phyloP scores from a whole-genome alignment of 2,888 invertebrate species.

The Onchidella celtica region DNA sequence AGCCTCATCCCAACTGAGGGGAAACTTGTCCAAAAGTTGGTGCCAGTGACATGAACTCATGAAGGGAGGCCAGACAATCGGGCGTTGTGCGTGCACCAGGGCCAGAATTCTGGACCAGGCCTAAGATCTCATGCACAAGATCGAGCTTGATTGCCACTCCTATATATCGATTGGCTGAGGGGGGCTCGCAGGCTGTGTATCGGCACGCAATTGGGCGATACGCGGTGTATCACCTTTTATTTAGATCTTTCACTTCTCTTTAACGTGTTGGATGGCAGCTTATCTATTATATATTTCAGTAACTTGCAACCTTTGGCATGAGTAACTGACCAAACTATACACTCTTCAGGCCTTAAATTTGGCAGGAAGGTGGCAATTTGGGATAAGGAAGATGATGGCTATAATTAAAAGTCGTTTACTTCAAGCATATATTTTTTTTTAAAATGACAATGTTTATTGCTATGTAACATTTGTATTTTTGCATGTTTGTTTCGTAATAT shows the following conservation, averaged over 20 bases:
- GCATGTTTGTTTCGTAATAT: too few species aligned
- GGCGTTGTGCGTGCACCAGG: constrained; percentile 17
- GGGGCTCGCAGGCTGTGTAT: not conserved
- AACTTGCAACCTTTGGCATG: too few species aligned
- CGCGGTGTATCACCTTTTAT: not conserved
- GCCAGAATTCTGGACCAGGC: not conserved
- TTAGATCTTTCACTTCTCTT: not conserved
- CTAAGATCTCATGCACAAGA: constrained; percentile 15
- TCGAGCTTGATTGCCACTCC: constrained; percentile 26
- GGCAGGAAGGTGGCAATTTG: too few species aligned
- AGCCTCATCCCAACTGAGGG: not conserved
- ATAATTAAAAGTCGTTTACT: too few species aligned
- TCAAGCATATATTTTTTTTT: too few species aligned
- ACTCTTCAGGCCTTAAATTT: too few species aligned
- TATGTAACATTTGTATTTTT: too few species aligned
- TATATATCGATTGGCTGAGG: constrained; percentile 15
- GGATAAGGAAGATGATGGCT: too few species aligned
- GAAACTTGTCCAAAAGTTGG: not conserved
- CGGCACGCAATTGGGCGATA: not conserved
- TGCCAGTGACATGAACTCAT: not conserved
- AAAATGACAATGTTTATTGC: too few species aligned
- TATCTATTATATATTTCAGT: too few species aligned
- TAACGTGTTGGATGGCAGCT: too few species aligned
- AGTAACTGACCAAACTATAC: too few species aligned
- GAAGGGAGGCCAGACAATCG: not conserved